phyloP scores from a whole-genome alignment of 2,797 vertebrate species.

The Alauda arvensis region DNA sequence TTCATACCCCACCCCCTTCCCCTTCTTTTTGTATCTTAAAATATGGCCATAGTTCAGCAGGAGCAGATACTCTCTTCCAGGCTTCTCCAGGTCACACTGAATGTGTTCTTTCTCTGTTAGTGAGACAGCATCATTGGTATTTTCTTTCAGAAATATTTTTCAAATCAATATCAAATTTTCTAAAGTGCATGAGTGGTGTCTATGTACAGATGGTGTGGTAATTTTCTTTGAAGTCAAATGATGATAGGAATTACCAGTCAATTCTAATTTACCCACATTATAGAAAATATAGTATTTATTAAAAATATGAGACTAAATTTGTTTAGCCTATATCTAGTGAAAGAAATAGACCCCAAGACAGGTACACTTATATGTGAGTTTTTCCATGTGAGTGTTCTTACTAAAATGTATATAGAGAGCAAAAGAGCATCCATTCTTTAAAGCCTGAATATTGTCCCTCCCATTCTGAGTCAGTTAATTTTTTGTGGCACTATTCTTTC shows the following conservation, averaged over 20 bases:
- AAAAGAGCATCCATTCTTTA: not conserved
- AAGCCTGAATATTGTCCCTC: not conserved
- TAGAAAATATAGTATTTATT: not conserved
- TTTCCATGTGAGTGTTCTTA: not conserved
- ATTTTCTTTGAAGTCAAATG: slow-evolving; percentile 5
- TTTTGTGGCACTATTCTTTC: not conserved
- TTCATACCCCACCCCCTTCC: too few species aligned
- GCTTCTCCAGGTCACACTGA: not conserved
- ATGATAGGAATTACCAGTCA: slow-evolving; percentile 32
- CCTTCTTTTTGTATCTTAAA: not conserved
- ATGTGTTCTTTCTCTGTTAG: not conserved
- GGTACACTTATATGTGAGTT: not conserved
- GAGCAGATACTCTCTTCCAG: not conserved
- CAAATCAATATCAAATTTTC: slow-evolving; percentile 37
- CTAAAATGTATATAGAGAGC: not conserved
- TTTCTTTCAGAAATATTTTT: slow-evolving; percentile 40
- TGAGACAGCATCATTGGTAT: not conserved
- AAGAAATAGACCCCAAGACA: not conserved
- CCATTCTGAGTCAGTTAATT: not conserved
- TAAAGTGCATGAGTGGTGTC: not conserved
- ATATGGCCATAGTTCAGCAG: not conserved
- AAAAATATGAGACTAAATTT: not conserved
- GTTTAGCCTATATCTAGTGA: not conserved
- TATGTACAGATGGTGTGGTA: not conserved
- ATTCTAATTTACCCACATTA: not conserved